These are phyloP conservation scores for Ivindomyrus marchei DNA, from an alignment of 2,113 vertebrate genomes.

Conservation along the genomic window DNA sequence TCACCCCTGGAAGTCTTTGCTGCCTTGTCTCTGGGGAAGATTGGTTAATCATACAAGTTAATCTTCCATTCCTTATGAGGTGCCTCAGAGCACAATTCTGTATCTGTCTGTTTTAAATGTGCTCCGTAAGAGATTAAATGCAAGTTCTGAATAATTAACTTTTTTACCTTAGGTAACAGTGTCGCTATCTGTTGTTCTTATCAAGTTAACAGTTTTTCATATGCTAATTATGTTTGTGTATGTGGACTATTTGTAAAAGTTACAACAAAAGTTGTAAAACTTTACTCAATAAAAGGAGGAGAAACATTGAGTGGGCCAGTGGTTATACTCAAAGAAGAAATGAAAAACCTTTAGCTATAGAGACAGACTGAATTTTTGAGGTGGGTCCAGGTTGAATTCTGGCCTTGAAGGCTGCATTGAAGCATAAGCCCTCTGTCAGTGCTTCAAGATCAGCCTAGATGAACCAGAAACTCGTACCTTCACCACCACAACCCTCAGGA, in stretches of 20 bases:
- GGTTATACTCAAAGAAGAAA: no score
- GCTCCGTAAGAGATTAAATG: neutral
- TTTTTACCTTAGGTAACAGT: neutral
- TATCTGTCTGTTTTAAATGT: neutral
- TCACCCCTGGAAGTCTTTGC: neutral
- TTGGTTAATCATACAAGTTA: neutral
- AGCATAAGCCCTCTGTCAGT: neutral
- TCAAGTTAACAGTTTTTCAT: neutral
- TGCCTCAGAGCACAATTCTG: neutral
- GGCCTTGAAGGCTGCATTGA: neutral
- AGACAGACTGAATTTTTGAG: neutral
- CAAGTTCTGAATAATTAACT: neutral
- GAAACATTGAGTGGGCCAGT: neutral
- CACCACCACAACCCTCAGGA: neutral
- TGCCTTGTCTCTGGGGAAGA: neutral
- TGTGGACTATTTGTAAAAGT: neutral
- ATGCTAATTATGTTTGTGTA: neutral
- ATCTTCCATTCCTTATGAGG: neutral
- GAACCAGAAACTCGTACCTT: neutral
- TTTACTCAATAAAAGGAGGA: neutral
- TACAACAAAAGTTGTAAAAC: no score
- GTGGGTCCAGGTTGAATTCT: neutral
- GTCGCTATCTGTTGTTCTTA: neutral
- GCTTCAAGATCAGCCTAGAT: neutral
- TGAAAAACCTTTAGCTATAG: neutral